Base-by-base conservation (phyloP, 2,113 vertebrate genomes). In the Sitta europaea region DNA sequence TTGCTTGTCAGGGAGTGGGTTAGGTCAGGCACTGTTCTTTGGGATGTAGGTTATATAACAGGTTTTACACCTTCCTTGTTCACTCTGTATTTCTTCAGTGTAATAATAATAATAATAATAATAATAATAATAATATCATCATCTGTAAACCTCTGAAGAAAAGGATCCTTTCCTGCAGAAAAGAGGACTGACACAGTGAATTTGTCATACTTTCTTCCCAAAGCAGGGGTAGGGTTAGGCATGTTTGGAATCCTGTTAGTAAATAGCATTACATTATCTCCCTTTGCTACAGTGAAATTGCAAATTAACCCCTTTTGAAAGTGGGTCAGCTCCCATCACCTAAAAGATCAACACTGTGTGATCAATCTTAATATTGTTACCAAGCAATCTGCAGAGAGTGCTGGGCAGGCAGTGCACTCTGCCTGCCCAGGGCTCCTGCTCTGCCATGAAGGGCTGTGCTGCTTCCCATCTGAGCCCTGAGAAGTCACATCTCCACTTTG, bases 261-360 rank as follows among this genome's bases (percentile, higher is more conserved):
- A 90, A 90, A 86, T 59, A 50, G 51, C 70, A 70, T 93, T 85
- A 86, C 71, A 87, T 38, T 50, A 71, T 88, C 92, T 74, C 88
- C 71, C 38, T 67, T 88, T 78, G 67, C 57, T 76, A n/a, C 50
- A 63, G 75, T 47, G 61, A 96, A 97, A 97, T 96, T 94, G 65
- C 62, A 79, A 92, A 95, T 97, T 97, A 97, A 94, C 95, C 95
- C 78, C 61, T 59, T 87, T 86, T 65, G 66, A 86, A 92, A 96
- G 81, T 68, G 84, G 87, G 74, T 93, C 93, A 90, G 85, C 82
- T 94, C 66, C 72, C 66, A 95, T 93, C 72, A 47, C 76, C 80
- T 77, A 3, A 50, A 88, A 86, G 74, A 93, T 71, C 88, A 88
- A 90, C 55, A 40, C 20, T 51, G 55, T 21, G 79, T 93, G 73